Percentiles rank a stretch among this genome's conserved stretches.
These are phyloP conservation scores for Cyaniris semiargus DNA, from an alignment of 2,888 invertebrate species.

Conservation along the genomic window DNA sequence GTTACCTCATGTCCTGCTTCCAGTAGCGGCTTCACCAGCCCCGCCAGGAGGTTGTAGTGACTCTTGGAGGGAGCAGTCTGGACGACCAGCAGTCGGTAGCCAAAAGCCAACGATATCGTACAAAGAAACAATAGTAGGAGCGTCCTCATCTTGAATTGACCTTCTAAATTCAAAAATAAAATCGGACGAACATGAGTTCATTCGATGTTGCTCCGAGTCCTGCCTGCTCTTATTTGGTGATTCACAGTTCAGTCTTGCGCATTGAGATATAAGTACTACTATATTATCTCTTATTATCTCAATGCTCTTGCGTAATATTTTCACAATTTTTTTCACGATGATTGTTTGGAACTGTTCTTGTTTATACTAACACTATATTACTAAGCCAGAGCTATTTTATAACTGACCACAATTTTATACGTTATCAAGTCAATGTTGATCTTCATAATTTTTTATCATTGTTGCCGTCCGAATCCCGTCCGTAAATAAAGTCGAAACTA, in stretches of 20 bases:
- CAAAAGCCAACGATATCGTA: constrained; percentile 35
- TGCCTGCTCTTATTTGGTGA: neutral
- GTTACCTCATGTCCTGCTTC: constrained; percentile 56
- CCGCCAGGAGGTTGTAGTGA: constrained; percentile 54
- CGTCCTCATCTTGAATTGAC: constrained; percentile 33
- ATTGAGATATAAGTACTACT: no score
- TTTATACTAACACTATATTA: neutral
- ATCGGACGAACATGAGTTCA: neutral
- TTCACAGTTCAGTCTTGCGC: neutral
- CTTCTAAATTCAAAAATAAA: neutral
- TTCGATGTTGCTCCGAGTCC: neutral
- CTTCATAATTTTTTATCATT: neutral
- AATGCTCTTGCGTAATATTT: neutral
- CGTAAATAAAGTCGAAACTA: no score
- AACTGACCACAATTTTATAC: neutral
- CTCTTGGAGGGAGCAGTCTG: constrained; percentile 52
- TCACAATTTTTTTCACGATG: neutral
- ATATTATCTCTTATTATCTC: no score
- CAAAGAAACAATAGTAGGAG: constrained; percentile 36
- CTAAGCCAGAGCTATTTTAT: neutral
- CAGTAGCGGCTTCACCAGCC: constrained; percentile 52
- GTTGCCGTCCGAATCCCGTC: neutral
- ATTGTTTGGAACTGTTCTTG: neutral
- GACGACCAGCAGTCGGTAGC: constrained; percentile 52
- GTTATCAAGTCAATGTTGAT: neutral